A percentile compares a stretch with the other conserved stretches of the same genome.
Evolutionary conservation across 2,888 invertebrate species (phyloP).

Genomic region (Oxycera nigricornis): DNA sequence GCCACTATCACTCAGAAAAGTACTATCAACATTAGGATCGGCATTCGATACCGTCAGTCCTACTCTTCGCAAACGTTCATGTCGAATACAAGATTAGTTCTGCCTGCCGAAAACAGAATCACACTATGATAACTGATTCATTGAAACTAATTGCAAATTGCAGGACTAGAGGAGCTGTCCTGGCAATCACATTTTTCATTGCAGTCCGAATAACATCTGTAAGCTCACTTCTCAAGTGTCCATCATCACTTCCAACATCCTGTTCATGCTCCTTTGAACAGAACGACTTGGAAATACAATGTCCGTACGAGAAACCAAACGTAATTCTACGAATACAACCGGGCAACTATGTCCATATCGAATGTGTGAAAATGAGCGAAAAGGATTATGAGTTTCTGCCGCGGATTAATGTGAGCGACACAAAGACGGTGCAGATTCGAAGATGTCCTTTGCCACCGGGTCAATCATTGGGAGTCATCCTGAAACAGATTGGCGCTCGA

Average conservation of each 20-base stretch:
- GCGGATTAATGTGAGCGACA: constrained; percentile 54
- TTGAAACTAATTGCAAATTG: neutral
- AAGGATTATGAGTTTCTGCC: constrained; percentile 56
- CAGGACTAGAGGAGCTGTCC: neutral
- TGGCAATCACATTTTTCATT: neutral
- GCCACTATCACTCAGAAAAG: neutral
- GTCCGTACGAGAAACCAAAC: constrained; percentile 55
- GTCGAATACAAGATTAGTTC: constrained; percentile 1
- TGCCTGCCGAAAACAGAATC: constrained; percentile 5
- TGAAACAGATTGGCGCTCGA: constrained; percentile 57
- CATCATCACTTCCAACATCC: constrained; percentile 42
- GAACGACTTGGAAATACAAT: constrained; percentile 57
- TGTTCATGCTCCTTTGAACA: constrained; percentile 57
- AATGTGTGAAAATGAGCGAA: constrained; percentile 56
- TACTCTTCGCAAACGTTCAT: neutral
- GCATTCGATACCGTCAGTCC: neutral
- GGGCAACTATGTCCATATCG: constrained; percentile 55
- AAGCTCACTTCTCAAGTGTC: constrained; percentile 1
- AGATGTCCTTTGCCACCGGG: constrained; percentile 59
- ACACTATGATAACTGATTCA: neutral
- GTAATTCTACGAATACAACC: constrained; percentile 57
- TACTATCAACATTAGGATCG: neutral
- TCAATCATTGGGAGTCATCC: constrained; percentile 61
- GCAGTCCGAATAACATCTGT: neutral
- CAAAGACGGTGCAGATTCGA: constrained; percentile 56